Base-by-base conservation (phyloP, 2,888 invertebrate genomes). In the Colostygia pectinataria region DNA sequence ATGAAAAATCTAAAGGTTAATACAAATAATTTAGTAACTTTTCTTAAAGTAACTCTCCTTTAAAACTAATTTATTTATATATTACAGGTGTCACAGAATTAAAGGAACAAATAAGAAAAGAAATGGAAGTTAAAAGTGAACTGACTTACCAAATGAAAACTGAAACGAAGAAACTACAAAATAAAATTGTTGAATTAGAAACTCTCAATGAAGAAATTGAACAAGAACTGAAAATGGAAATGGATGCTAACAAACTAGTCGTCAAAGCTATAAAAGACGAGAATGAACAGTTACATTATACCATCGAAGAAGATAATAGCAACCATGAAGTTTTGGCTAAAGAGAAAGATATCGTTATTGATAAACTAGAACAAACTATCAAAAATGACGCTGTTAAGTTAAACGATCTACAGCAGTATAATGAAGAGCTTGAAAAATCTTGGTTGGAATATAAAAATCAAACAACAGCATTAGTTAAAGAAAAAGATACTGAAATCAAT, bases 301-400 rank as follows among this genome's bases (percentile, higher is more conserved):
- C 65, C 1, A 68, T 78, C 32, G 71, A 80, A 62, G 69, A 76
- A 55, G 70, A 74, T 39, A 79, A 73, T 12, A 76, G 63, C 47
- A 76, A 58, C 25, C 71, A 74, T 53, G 77, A 76, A 61, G 34
- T 67, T 2, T 33, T 71, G 23, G 29, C 76, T 4, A 76, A 74
- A 59, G 78, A 77, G 47, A 80, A 80, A 48, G 71, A 78, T 41
- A 52, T 46, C 20, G 50, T 73, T 6, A 75, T 81, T 29, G 71
- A 74, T 41, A 65, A 60, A 23, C 49, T 82, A 8, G 75, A 80
- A 56, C 57, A 64, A 31, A 65, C 66, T 31, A 28, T 78, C 9
- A 72, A 70, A 60, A 47, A 53, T 15, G 54, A 63, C 12, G 57
- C 49, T 15, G 50, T 47, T 14, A 59, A 71, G 24, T 46, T 77